Evolutionary conservation across 2,797 vertebrate genomes (phyloP).

Genomic region (Vireo griseus): DNA sequence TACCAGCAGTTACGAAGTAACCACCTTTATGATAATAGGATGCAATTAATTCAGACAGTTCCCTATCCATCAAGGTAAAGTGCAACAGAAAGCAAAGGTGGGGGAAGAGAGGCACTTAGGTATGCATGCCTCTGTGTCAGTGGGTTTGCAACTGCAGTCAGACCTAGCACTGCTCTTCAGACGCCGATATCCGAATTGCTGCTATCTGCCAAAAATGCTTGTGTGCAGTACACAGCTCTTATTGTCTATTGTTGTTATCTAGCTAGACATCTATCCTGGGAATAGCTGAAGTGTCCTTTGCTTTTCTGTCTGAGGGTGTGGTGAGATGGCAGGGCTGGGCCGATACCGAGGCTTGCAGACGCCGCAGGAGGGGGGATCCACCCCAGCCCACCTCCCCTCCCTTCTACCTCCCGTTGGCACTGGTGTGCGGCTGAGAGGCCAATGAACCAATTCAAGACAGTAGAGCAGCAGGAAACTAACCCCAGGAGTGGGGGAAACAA

Average conservation of each 20-base stretch:
- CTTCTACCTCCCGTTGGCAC: neutral
- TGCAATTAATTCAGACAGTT: conserved; percentile 11
- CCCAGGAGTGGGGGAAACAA: neutral
- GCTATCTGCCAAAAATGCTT: conserved; percentile 31
- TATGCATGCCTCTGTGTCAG: neutral
- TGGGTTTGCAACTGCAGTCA: neutral
- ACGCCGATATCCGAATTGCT: neutral
- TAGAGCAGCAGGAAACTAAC: neutral
- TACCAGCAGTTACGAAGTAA: neutral
- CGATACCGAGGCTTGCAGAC: neutral
- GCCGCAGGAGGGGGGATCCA: neutral
- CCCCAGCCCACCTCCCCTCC: neutral
- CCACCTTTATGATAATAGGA: neutral
- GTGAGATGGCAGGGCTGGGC: neutral
- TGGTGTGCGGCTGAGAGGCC: neutral
- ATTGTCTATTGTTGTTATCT: conserved; percentile 55
- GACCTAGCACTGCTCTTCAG: neutral
- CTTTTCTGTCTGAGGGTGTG: conserved; percentile 24
- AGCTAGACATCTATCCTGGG: conserved; percentile 4
- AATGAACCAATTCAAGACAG: neutral
- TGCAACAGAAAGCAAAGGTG: neutral
- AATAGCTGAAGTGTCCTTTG: conserved; percentile 24
- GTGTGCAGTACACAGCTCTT: neutral
- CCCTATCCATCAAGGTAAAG: neutral
- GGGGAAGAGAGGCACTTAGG: neutral